phyloP scores from a whole-genome alignment of 2,888 invertebrate species.

The Polyommatus iphigenia region DNA sequence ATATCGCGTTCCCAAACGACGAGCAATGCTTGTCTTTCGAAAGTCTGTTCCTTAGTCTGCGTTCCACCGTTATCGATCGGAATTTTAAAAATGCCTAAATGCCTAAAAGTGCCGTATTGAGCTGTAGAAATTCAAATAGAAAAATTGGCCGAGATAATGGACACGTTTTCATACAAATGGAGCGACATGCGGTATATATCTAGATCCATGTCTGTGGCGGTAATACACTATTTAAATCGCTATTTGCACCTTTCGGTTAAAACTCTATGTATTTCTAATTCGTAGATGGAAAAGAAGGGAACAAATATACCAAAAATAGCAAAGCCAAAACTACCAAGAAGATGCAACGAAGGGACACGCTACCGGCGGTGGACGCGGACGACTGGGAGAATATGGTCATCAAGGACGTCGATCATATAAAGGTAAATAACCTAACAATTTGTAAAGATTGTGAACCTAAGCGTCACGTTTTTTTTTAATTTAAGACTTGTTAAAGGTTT shows the following conservation, averaged over 20 bases:
- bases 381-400: conserved; percentile 67
- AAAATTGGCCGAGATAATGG: too few relatives aligned
- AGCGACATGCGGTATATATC: too few relatives aligned
- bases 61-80: too few relatives aligned
- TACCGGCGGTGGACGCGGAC: conserved; percentile 56
- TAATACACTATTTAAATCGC: not conserved
- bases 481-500: conserved; percentile 52
- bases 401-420: conserved; percentile 69
- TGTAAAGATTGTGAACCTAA: not conserved
- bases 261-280: conserved; percentile 32
- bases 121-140: too few relatives aligned
- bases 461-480: not conserved
- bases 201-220: not conserved
- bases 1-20: too few relatives aligned
- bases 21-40: too few relatives aligned
- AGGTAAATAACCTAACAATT: conserved; percentile 49
- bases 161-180: too few relatives aligned
- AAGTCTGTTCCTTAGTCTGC: too few relatives aligned
- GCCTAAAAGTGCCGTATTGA: too few relatives aligned
- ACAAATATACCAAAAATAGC: conserved; percentile 57
- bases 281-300: conserved; percentile 58
- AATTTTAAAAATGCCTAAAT: too few relatives aligned
- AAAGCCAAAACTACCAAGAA: conserved; percentile 64
- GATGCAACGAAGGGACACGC: conserved; percentile 45
- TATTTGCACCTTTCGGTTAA: not conserved